Base-by-base conservation (phyloP, 2,888 invertebrate species). In the Euplexia lucipara region DNA sequence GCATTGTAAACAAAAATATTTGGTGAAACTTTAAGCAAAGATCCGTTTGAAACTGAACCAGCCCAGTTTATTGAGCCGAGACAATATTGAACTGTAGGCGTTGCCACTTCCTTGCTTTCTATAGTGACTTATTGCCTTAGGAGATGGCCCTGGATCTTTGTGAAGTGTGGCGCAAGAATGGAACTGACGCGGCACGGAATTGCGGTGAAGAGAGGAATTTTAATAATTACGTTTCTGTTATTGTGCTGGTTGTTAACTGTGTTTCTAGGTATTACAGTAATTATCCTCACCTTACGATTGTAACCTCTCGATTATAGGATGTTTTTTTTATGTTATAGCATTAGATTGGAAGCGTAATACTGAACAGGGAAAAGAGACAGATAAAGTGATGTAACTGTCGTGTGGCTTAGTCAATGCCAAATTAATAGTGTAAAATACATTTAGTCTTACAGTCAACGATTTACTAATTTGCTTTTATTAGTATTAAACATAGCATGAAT, bases 31-130 rank as follows among this genome's bases (percentile, higher is more conserved):
- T 72, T 37, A 75, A 75, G 81, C 82, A 85, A 82, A 79, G 83
- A 80, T 83, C 83, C 82, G 85, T 79, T 83, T 80, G 63, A 70
- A 87, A 83, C 79, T 70, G 80, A 86, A 85, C 83, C 86, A 84
- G 85, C 83, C 75, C 85, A 86, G 86, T 85, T 88, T 87, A 87
- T 86, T 90, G 90, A 88, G 89, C 88, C 90, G 86, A 81, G 82
- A 87, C 90, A 79, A 75, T 85, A 81, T 83, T 82, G 82, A 70
- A 70, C 61, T 69, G 73, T 66, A 70, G 83, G 83, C 85, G 83
- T 65, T 16, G 53, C 61, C 81, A 86, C 84, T 90, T 89, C 89
- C 90, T 84, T 82, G 87, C 88, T 91, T 91, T 91, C 91, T 88
- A 87, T 78, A 60, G 85, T 87, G 83, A 86, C 82, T 86, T 88